Conservation (phyloP, 2,797 vertebrate species). For the Phrynocephalus vlangalii region DNA sequence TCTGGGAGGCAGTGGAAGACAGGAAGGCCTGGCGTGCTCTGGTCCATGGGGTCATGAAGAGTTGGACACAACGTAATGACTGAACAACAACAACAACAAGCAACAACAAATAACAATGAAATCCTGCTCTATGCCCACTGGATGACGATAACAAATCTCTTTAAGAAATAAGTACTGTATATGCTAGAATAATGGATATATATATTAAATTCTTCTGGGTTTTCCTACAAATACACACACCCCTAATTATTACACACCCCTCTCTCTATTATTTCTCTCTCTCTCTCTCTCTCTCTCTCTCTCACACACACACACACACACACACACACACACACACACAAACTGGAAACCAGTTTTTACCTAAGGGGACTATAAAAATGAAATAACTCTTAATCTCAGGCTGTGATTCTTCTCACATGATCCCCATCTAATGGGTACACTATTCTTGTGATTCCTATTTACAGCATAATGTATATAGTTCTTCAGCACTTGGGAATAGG, state of each 20-base stretch:
- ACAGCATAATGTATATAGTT: constrained; percentile 50
- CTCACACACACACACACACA: too few relatives aligned
- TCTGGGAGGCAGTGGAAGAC: too few relatives aligned
- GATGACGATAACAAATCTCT: neutral
- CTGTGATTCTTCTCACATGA: constrained; percentile 53
- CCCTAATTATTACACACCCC: neutral
- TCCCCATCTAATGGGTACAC: constrained; percentile 50
- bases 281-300: neutral
- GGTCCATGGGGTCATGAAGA: too few relatives aligned
- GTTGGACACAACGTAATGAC: too few relatives aligned
- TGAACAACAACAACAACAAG: too few relatives aligned
- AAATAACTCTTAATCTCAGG: constrained; percentile 62
- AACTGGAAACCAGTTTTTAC: constrained; percentile 54
- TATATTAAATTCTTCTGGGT: neutral
- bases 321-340: too few relatives aligned
- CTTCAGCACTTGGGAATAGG: constrained; percentile 42
- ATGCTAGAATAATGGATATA: too few relatives aligned
- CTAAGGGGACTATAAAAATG: constrained; percentile 58
- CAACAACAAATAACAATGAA: too few relatives aligned
- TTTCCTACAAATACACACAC: neutral
- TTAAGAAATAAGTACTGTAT: too few relatives aligned
- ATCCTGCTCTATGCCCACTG: too few relatives aligned
- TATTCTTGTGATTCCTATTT: constrained; percentile 45
- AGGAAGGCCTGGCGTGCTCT: too few relatives aligned
- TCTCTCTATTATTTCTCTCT: neutral